Evolutionary conservation across 1,140 invertebrate species (phyloP).

Genomic region (Anastrepha ludens): DNA sequence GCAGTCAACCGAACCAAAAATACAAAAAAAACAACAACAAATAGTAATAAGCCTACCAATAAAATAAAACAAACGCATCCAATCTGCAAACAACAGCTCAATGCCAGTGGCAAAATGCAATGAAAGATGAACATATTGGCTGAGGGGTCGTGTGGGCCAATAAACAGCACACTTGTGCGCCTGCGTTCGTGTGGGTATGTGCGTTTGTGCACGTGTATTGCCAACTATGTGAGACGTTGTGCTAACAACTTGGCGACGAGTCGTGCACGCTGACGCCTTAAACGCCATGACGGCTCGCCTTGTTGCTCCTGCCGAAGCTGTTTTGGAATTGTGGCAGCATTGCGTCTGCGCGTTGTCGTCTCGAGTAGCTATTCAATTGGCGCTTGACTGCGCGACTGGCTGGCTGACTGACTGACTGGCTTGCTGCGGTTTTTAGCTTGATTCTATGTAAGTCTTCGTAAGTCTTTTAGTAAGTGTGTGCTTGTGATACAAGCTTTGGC

Average conservation of each 20-base stretch:
- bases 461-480: neutral
- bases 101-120: conserved; percentile 51
- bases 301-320: conserved; percentile 21
- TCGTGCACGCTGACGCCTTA: conserved; percentile 41
- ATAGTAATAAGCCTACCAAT: conserved; percentile 39
- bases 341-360: conserved; percentile 17
- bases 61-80: conserved; percentile 45
- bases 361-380: conserved; percentile 36
- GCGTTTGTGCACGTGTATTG: neutral
- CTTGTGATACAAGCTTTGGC: conserved; percentile 10
- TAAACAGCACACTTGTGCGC: neutral
- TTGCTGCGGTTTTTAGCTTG: too few species aligned
- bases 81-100: conserved; percentile 47
- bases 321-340: neutral
- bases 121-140: conserved; percentile 50
- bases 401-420: neutral
- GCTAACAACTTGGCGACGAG: conserved; percentile 44
- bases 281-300: conserved; percentile 29
- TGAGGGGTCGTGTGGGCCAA: conserved; percentile 46
- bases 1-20: neutral
- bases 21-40: neutral
- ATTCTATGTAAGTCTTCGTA: too few species aligned
- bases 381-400: neutral
- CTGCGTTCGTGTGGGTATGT: neutral
- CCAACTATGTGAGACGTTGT: neutral